These are phyloP conservation scores for Tortricodes alternella DNA, from an alignment of 2,888 invertebrate species.

Conservation along the genomic window DNA sequence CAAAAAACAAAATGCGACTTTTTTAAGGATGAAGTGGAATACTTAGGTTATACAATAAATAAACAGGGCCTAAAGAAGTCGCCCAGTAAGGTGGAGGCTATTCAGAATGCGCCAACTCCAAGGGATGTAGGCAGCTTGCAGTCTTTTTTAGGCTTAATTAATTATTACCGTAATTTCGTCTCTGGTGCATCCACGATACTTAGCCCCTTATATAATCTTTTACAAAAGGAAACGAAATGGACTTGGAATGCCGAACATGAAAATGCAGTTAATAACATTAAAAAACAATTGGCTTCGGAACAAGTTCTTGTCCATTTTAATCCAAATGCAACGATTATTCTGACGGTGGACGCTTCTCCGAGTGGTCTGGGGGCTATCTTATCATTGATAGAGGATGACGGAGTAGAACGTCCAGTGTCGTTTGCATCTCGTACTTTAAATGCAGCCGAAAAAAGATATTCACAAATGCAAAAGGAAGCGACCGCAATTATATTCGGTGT, in stretches of 20 bases:
- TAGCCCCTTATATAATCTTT: not conserved
- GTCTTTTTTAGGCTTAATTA: not conserved
- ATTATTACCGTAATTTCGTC: not conserved
- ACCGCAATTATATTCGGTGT: not conserved
- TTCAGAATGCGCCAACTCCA: not conserved
- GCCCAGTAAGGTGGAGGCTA: not conserved
- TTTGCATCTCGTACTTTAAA: slow-evolving; percentile 7
- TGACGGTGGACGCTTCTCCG: not conserved
- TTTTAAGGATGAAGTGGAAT: not conserved
- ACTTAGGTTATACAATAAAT: not conserved
- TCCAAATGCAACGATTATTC: not conserved
- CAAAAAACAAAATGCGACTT: slow-evolving; percentile 13
- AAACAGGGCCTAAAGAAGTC: not conserved
- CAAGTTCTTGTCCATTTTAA: slow-evolving; percentile 1
- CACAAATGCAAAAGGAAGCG: not conserved
- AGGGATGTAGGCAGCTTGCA: not conserved
- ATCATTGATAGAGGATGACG: not conserved
- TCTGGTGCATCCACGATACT: not conserved
- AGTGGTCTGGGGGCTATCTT: not conserved
- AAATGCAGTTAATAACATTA: not conserved
- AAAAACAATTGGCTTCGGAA: not conserved
- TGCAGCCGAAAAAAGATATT: not conserved
- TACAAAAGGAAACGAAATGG: not conserved
- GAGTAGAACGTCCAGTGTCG: slow-evolving; percentile 1
- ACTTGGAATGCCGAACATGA: not conserved